A percentile compares a stretch with the other conserved stretches of the same genome.
Evolutionary conservation across 2,797 vertebrate species (phyloP).

Genomic region (Neosilurus hyrtlii): DNA sequence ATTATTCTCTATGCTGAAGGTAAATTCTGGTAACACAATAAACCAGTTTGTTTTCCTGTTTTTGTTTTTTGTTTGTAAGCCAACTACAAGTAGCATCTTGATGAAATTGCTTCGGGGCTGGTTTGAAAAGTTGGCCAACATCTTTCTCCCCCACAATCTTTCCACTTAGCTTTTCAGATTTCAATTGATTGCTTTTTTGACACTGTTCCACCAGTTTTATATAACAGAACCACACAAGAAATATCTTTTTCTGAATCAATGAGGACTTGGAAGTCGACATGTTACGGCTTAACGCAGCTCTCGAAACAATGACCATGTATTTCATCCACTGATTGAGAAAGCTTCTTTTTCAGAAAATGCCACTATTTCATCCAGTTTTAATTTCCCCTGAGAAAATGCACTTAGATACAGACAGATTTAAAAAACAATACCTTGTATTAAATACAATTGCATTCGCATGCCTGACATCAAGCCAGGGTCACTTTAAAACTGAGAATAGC

Average conservation of each 20-base stretch:
- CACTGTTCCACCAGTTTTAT: neutral
- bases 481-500: neutral
- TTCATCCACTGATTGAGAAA: neutral
- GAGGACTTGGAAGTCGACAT: neutral
- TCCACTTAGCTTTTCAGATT: neutral
- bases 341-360: neutral
- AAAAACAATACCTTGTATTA: neutral
- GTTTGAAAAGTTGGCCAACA: neutral
- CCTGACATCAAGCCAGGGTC: neutral
- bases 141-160: neutral
- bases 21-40: neutral
- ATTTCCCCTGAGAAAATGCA: neutral
- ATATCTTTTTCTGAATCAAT: neutral
- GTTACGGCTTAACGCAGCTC: neutral
- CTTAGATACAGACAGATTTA: neutral
- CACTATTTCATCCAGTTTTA: neutral
- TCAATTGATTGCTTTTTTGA: neutral
- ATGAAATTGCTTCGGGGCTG: neutral
- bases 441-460: neutral
- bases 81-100: neutral
- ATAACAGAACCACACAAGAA: neutral
- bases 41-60: neutral
- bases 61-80: neutral
- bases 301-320: neutral
- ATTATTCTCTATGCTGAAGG: neutral